Conservation (phyloP, 2,797 vertebrate genomes). For the Chromobotia macracanthus region DNA sequence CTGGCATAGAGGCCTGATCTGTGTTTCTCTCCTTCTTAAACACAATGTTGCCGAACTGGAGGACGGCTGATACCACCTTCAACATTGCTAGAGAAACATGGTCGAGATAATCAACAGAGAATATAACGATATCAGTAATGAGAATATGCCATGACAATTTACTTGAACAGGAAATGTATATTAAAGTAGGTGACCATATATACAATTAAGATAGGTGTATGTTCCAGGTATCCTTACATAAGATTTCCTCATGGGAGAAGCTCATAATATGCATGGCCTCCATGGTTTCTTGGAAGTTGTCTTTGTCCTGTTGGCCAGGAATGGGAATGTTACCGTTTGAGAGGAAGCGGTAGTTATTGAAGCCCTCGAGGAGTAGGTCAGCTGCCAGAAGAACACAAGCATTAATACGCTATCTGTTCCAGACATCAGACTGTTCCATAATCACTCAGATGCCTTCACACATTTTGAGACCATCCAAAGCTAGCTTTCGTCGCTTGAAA, state of each 20-base stretch:
- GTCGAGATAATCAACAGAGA: constrained; percentile 3
- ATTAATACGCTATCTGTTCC: constrained; percentile 3
- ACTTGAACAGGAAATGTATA: no score
- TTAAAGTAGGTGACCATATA: no score
- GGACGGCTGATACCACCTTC: constrained; percentile 93
- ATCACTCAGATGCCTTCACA: neutral
- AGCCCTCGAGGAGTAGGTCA: constrained; percentile 94
- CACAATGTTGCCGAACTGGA: constrained; percentile 97
- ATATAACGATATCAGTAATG: no score
- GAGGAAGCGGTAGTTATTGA: constrained; percentile 94
- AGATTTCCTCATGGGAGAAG: constrained; percentile 93
- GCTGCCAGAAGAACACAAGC: constrained; percentile 73
- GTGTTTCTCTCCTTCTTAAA: constrained; percentile 99
- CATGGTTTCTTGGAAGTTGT: constrained; percentile 99
- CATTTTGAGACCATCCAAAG: neutral
- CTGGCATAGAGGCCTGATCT: constrained; percentile 97
- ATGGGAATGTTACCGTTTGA: constrained; percentile 95
- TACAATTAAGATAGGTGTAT: no score
- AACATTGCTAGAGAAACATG: constrained; percentile 84
- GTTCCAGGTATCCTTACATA: constrained; percentile 88
- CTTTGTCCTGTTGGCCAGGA: constrained; percentile 98
- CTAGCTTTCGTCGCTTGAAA: constrained; percentile 17
- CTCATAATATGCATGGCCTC: constrained; percentile 99
- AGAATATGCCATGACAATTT: no score
- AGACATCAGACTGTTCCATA: neutral